Conservation (phyloP, 2,113 vertebrate genomes). For the Craseonycteris thonglongyai region DNA sequence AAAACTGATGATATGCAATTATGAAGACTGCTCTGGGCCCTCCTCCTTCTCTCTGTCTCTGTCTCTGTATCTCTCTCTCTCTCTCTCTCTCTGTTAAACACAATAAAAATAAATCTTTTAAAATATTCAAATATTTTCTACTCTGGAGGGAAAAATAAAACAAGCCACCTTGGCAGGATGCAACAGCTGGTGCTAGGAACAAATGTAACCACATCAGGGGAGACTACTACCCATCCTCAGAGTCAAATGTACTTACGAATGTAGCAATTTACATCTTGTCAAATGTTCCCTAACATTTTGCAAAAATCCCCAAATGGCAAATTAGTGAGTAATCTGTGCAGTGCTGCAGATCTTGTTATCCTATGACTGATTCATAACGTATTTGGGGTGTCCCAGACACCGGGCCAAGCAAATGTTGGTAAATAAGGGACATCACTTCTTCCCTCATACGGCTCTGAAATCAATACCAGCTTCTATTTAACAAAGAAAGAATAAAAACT, state of each 20-base stretch:
- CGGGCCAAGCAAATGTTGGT: constrained; percentile 59
- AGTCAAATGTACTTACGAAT: constrained; percentile 66
- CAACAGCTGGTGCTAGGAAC: constrained; percentile 55
- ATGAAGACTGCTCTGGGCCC: too few relatives aligned
- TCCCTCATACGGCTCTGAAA: neutral
- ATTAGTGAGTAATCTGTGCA: constrained; percentile 67
- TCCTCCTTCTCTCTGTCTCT: too few relatives aligned
- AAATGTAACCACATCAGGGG: constrained; percentile 55
- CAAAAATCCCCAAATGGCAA: constrained; percentile 67
- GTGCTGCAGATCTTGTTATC: constrained; percentile 48
- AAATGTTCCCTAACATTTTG: constrained; percentile 74
- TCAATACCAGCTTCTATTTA: neutral
- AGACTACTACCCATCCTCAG: constrained; percentile 63
- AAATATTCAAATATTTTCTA: neutral
- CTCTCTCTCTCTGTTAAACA: too few relatives aligned
- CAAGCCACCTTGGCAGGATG: constrained; percentile 30
- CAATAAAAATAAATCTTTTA: too few relatives aligned
- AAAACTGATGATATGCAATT: too few relatives aligned
- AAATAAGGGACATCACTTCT: constrained; percentile 35
- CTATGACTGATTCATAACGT: constrained; percentile 57
- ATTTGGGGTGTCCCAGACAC: constrained; percentile 63
- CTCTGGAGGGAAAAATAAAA: constrained; percentile 54
- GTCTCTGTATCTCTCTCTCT: too few relatives aligned
- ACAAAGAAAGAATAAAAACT: neutral
- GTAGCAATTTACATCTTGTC: constrained; percentile 74